Base-by-base conservation (phyloP, 2,797 vertebrate genomes). In the Erithacus rubecula region DNA sequence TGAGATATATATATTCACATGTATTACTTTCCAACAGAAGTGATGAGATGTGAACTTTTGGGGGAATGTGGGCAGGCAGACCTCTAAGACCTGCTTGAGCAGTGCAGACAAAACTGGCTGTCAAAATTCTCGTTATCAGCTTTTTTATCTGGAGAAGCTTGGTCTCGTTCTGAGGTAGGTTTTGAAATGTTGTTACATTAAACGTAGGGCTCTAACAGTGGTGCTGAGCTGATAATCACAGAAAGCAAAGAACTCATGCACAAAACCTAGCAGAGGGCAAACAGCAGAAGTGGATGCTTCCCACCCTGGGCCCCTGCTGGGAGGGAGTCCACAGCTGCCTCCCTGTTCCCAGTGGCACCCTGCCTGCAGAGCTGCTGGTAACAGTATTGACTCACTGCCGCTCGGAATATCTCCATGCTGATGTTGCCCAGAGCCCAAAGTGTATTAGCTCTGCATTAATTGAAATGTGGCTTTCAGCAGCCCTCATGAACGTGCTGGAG, bases 381-480 rank as follows among this genome's bases (percentile, higher is more conserved):
- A 80, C 29, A n/a, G 51, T 59, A 69, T 88, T 91, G 89, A 91
- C 87, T 93, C 84, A 49, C 67, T 77, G 85, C 92, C 83, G 75
- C 91, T 81, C 0, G 2, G 88, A 90, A 86, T 94, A 87, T 26
- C 91, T 90, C 34, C 89, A 51, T 83, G 44, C 91, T 71, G 47
- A 63, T 67, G 90, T 37, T 78, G 65, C 70, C 84, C 91, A 85
- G 75, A 84, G 32, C 59, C 65, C 34, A 0, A 89, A 75, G 75
- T n/a, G 29, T 68, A 55, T 78, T 89, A 56, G 85, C 83, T 83
- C 74, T 63, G 70, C 87, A 89, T 86, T 91, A 91, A 88, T 76
- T 88, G 87, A 93, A 94, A 91, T 59, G 79, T 81, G 95, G 91
- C 95, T 91, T 93, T 94, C 95, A 93, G 89, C 92, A 94, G 69